Base-by-base conservation (phyloP, 2,888 invertebrate genomes). In the Eumerus sabulonum region DNA sequence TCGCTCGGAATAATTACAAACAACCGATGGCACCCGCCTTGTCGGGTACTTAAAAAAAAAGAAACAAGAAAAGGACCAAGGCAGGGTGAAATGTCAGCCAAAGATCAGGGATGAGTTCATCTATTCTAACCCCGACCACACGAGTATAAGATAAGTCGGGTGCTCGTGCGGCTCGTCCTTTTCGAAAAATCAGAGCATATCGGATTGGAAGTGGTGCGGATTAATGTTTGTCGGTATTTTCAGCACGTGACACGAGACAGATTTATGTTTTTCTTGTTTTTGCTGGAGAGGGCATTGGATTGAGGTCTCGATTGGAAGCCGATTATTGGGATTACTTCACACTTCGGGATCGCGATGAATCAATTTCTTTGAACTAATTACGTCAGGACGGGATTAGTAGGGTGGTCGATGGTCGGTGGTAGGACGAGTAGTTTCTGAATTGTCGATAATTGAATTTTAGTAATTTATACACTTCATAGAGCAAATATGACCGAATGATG, bases 321-420 rank as follows among this genome's bases (percentile, higher is more conserved):
- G 79, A 79, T 79, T 79, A 79, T 59, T 60, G 50, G 79, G 74
- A 79, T 79, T 79, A 79, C 79, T 79, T 79, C 79, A 79, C 79
- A 79, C 79, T 74, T 74, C 79, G 60, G 7, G 68, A 40, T 79
- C 56, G 59, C 48, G 79, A 79, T 79, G 74, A 79, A 79, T 79
- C 79, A 79, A 74, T 79, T 79, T 79, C 59, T 68, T 56, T 45
- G 74, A 79, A 74, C 74, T 79, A 79, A 79, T 79, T 79, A 79
- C 53, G 53, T 35, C n/a, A 16, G 50, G 12, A 11, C 18, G n/a
- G 11, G 50, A 56, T 7, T 14, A 12, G 13, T 14, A 18, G 12
- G 40, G 7, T 45, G 35, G 18, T 53, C n/a, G 59, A 18, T 18
- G 17, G 27, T 40, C 14, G 40, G 16, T 36, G 36, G n/a, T n/a